These are phyloP conservation scores for Apostichopus californicus DNA, from an alignment of 35 echinoderm and acorn worm species.

Conservation along the genomic window DNA sequence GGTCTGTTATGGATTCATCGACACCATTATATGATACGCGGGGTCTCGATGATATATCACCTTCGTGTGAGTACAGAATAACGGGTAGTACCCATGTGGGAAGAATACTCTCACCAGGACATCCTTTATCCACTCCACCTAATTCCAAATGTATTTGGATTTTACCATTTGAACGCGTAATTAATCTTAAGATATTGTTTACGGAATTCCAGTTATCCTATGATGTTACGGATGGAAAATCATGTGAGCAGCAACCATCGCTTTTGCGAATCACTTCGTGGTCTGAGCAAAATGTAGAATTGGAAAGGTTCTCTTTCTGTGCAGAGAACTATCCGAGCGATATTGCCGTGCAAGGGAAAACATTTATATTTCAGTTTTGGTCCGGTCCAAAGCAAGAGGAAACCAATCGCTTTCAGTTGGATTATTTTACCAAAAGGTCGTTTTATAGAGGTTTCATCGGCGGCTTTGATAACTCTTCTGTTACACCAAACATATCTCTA, in stretches of 20 bases:
- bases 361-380: conserved; percentile 19
- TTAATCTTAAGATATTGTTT: not conserved
- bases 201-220: not conserved
- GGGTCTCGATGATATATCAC: no score
- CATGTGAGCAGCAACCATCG: not conserved
- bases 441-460: conserved; percentile 9
- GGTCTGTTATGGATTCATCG: not conserved
- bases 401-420: not conserved
- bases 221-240: not conserved
- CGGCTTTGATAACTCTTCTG: not conserved
- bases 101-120: not conserved
- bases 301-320: conserved; percentile 12
- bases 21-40: no score
- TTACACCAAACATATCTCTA: not conserved
- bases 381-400: not conserved
- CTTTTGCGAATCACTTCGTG: conserved; percentile 27
- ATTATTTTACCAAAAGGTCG: conserved; percentile 10
- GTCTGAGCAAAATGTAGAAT: conserved; percentile 15
- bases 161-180: not conserved
- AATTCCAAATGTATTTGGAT: conserved; percentile 21
- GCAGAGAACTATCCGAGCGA: not conserved
- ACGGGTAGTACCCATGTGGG: not conserved
- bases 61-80: not conserved
- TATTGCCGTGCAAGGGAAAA: not conserved
- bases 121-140: not conserved